Evolutionary conservation across 30 jellyfish, hydroid and myxozoan genomes (phyloP).

Genomic region (Haliclystus octoradiatus): DNA sequence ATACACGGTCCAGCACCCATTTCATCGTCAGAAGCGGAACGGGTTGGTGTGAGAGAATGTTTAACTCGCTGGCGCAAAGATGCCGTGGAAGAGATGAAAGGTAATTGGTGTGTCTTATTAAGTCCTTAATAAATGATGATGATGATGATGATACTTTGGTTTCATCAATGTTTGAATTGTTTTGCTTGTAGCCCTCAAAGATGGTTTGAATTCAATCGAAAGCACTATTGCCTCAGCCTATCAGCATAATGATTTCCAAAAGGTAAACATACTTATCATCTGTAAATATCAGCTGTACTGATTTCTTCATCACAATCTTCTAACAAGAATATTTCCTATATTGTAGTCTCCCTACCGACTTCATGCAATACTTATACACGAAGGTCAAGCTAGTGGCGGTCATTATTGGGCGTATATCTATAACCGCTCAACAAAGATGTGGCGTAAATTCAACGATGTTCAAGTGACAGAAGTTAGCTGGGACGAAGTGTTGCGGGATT

Average conservation of each 20-base stretch:
- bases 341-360: conserved; percentile 51
- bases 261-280: conserved; percentile 33
- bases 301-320: too few species aligned
- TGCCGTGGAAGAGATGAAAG: conserved; percentile 28
- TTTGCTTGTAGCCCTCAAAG: conserved; percentile 19
- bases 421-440: conserved; percentile 10
- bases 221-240: conserved; percentile 18
- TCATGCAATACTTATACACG: conserved; percentile 56
- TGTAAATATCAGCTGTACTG: too few species aligned
- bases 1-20: conserved; percentile 50
- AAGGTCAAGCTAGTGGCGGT: conserved; percentile 60
- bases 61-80: conserved; percentile 34
- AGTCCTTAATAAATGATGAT: background rate
- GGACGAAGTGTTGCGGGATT: conserved; percentile 43
- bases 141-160: background rate
- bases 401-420: conserved; percentile 52
- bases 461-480: conserved; percentile 42
- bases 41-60: conserved; percentile 19
- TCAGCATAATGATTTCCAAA: conserved; percentile 11
- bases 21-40: conserved; percentile 25
- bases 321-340: too few species aligned
- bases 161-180: background rate
- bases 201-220: conserved; percentile 24
- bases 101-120: too few species aligned
- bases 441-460: conserved; percentile 51